These are phyloP conservation scores for Oryzias dopingdopingensis DNA, from an alignment of 2,797 vertebrate species.

Conservation along the genomic window DNA sequence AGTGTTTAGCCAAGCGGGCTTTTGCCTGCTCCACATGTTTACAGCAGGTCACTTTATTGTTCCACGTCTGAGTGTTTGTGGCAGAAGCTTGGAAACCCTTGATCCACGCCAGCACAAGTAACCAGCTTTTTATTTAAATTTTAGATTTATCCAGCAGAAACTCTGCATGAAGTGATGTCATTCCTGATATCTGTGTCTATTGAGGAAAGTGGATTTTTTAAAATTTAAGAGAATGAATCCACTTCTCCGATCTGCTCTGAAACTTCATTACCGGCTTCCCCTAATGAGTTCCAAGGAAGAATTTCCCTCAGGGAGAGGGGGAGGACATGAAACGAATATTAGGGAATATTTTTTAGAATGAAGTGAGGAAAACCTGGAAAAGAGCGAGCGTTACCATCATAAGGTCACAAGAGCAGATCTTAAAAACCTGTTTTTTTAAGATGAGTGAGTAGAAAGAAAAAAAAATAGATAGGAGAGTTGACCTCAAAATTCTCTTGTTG, in stretches of 20 bases:
- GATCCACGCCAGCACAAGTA: slow-evolving; percentile 8
- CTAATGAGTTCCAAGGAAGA: slow-evolving; percentile 30
- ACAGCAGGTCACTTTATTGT: slow-evolving; percentile 35
- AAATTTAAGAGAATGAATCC: slow-evolving; percentile 44
- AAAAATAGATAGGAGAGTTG: too few relatives aligned
- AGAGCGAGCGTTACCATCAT: too few relatives aligned
- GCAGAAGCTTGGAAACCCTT: slow-evolving; percentile 5
- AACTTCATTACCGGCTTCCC: slow-evolving; percentile 47
- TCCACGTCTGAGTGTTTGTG: slow-evolving; percentile 25
- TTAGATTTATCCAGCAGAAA: slow-evolving; percentile 7
- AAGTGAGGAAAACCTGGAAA: too few relatives aligned
- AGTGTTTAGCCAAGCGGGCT: slow-evolving; percentile 47
- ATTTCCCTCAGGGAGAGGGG: slow-evolving; percentile 22
- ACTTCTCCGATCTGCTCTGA: slow-evolving; percentile 34
- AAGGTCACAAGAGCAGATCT: too few relatives aligned
- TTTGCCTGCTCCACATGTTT: slow-evolving; percentile 55
- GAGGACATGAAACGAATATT: slow-evolving; percentile 2
- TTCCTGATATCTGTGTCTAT: slow-evolving; percentile 12
- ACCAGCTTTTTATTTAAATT: slow-evolving; percentile 9
- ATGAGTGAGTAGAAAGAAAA: too few relatives aligned
- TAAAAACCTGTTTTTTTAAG: too few relatives aligned
- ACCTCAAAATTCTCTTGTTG: slow-evolving; percentile 21
- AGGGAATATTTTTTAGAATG: not conserved
- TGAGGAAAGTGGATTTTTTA: too few relatives aligned
- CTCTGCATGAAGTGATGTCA: too few relatives aligned